Conservation (phyloP, 2,113 vertebrate genomes). For the Ophiodon elongatus region DNA sequence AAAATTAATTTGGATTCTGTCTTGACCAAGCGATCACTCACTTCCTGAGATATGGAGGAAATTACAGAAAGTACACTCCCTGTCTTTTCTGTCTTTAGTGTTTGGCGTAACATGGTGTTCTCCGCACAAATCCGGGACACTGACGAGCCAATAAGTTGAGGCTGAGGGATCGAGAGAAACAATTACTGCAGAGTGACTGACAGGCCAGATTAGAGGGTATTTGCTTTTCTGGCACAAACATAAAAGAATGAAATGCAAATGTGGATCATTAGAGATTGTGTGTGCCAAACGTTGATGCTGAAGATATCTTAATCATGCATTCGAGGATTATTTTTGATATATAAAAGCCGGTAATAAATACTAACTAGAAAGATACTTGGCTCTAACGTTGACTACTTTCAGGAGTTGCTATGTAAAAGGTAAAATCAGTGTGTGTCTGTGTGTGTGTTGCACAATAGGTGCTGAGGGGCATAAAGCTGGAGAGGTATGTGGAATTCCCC, state of each 20-base stretch:
- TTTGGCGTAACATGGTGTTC: constrained; percentile 22
- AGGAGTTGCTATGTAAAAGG: constrained; percentile 2
- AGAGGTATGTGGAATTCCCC: constrained; percentile 72
- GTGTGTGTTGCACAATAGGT: constrained; percentile 52
- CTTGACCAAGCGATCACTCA: constrained; percentile 29
- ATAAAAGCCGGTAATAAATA: constrained; percentile 1
- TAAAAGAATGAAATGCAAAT: constrained; percentile 28
- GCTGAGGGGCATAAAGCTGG: constrained; percentile 67
- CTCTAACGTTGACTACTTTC: constrained; percentile 19
- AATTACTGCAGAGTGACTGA: constrained; percentile 42
- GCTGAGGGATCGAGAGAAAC: constrained; percentile 43
- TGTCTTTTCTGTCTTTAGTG: neutral
- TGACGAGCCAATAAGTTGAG: constrained; percentile 32
- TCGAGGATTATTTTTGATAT: constrained; percentile 38
- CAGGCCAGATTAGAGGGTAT: constrained; percentile 35
- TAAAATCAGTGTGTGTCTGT: neutral
- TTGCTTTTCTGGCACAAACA: constrained; percentile 48
- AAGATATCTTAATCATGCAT: constrained; percentile 28
- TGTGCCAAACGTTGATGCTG: constrained; percentile 31
- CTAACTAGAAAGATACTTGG: constrained; percentile 18
- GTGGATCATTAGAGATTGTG: constrained; percentile 7
- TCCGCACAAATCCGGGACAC: constrained; percentile 23
- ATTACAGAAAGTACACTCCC: neutral
- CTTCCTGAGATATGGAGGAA: constrained; percentile 1
- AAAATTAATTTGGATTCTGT: constrained; percentile 43